phyloP scores from a whole-genome alignment of 2,797 vertebrate genomes.

The Odontamblyopus lacepedii region DNA sequence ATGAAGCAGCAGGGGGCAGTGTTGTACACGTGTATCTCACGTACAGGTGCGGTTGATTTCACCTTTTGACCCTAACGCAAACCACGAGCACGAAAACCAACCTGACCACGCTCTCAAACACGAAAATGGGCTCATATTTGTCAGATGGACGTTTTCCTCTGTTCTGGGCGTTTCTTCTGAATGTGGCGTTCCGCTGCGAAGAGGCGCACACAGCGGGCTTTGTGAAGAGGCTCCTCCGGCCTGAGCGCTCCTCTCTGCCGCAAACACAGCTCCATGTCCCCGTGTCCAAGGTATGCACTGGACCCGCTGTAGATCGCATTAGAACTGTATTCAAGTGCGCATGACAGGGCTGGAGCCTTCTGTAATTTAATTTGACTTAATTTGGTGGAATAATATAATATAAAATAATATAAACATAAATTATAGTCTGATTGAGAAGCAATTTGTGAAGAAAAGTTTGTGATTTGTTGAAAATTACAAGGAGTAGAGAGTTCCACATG shows the following conservation, averaged over 20 bases:
- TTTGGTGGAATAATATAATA: too few relatives aligned
- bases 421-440: too few relatives aligned
- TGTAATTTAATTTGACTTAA: too few relatives aligned
- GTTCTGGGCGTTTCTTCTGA: background rate
- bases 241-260: slow-evolving; percentile 4
- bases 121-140: background rate
- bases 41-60: background rate
- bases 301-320: background rate
- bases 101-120: background rate
- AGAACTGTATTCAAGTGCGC: too few relatives aligned
- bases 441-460: too few relatives aligned
- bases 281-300: background rate
- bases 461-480: too few relatives aligned
- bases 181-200: background rate
- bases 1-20: slow-evolving; percentile 2
- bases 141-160: background rate
- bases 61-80: background rate
- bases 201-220: slow-evolving; percentile 4
- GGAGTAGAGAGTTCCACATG: too few relatives aligned
- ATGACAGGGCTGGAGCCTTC: too few relatives aligned
- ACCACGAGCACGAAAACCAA: background rate
- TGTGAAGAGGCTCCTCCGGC: slow-evolving; percentile 1
- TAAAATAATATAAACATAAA: too few relatives aligned
- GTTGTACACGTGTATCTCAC: background rate
- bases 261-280: slow-evolving; percentile 58